Conservation (phyloP, 2,797 vertebrate genomes). For the Amblyraja radiata region DNA sequence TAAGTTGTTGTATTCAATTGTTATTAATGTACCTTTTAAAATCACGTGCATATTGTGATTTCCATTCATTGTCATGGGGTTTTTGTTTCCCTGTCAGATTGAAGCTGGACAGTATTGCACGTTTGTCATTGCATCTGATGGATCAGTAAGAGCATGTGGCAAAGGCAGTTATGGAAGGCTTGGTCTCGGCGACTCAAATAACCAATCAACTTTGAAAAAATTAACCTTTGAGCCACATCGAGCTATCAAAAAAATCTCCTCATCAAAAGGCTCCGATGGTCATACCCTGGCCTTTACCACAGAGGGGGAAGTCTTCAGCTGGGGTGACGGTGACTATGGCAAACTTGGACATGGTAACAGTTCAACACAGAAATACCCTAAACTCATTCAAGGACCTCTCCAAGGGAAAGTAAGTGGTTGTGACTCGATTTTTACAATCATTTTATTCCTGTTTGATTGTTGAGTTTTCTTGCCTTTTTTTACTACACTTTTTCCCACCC, state of each 20-base stretch:
- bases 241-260: conserved; percentile 71
- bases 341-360: conserved; percentile 73
- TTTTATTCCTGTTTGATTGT: background rate
- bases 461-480: background rate
- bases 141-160: conserved; percentile 70
- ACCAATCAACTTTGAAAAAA: conserved; percentile 72
- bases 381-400: conserved; percentile 69
- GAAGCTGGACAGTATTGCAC: conserved; percentile 75
- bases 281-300: conserved; percentile 71
- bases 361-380: conserved; percentile 73
- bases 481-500: too few relatives aligned
- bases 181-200: conserved; percentile 70
- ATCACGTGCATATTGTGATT: conserved; percentile 16
- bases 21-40: background rate
- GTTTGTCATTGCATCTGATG: conserved; percentile 71
- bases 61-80: conserved; percentile 40
- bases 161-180: conserved; percentile 73
- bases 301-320: conserved; percentile 74
- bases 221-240: conserved; percentile 72
- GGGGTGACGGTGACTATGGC: conserved; percentile 72
- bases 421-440: background rate
- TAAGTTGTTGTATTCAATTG: background rate
- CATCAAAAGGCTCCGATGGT: conserved; percentile 72
- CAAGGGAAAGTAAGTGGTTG: conserved; percentile 65
- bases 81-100: conserved; percentile 53